phyloP scores from a whole-genome alignment of 2,797 vertebrate genomes.

The Triplophysa bombifrons region DNA sequence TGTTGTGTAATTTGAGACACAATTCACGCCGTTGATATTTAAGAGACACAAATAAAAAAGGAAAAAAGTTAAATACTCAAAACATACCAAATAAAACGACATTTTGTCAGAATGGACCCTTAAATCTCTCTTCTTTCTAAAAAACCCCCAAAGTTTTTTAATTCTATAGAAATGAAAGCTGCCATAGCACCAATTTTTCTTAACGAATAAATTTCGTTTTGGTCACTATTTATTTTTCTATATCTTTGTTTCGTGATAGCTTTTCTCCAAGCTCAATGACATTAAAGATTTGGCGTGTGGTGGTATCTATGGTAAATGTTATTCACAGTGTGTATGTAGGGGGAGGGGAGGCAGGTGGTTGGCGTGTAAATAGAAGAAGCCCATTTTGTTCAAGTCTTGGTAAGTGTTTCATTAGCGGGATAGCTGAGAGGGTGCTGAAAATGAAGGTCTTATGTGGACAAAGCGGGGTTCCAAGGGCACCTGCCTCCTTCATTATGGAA shows the following conservation, averaged over 20 bases:
- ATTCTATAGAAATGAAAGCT: neutral
- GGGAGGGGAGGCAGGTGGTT: constrained; percentile 59
- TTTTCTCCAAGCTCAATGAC: constrained; percentile 13
- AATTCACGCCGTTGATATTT: neutral
- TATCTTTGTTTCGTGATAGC: constrained; percentile 10
- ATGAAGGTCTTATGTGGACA: constrained; percentile 74
- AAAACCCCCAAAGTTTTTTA: neutral
- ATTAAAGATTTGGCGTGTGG: constrained; percentile 37
- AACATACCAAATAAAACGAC: neutral
- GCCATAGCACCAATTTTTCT: neutral
- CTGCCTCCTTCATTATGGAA: constrained; percentile 79
- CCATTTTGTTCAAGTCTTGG: constrained; percentile 59
- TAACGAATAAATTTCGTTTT: constrained; percentile 9
- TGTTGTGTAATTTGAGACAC: neutral
- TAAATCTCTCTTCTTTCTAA: neutral
- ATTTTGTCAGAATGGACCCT: neutral
- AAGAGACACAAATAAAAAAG: neutral
- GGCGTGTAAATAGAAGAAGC: constrained; percentile 55
- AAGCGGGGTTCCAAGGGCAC: constrained; percentile 78
- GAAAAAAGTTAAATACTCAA: neutral
- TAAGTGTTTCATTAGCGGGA: constrained; percentile 64
- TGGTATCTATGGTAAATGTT: constrained; percentile 44
- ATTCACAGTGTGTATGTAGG: constrained; percentile 50
- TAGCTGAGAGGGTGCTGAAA: constrained; percentile 64
- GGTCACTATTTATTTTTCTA: neutral